Percentiles rank a stretch among this genome's conserved stretches.
Conservation (phyloP, 2,113 vertebrate genomes). For the Gallinago undulata region DNA sequence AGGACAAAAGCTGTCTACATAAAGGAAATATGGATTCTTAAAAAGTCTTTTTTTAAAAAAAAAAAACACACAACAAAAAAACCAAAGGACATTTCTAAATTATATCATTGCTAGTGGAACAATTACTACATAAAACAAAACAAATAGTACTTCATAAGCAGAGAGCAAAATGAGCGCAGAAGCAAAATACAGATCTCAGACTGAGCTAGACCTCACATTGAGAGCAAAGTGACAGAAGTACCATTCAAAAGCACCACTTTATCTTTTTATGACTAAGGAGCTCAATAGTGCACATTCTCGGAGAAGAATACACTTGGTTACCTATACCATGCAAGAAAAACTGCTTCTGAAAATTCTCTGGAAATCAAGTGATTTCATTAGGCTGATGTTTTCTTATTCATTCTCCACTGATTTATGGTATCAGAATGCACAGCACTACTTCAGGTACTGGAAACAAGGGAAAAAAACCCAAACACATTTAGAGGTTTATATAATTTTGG, state of each 20-base stretch:
- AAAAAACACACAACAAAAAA: not conserved
- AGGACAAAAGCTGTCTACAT: not conserved
- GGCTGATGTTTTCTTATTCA: not conserved
- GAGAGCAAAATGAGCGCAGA: not conserved
- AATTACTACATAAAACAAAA: not conserved
- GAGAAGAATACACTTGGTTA: not conserved
- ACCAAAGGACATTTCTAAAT: not conserved
- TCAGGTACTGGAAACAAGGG: not conserved
- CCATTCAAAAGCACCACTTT: not conserved
- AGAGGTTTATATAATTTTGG: not conserved
- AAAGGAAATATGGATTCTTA: not conserved
- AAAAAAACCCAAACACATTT: not conserved
- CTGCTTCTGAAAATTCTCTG: not conserved
- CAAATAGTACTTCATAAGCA: not conserved
- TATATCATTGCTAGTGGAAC: not conserved
- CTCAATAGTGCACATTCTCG: not conserved
- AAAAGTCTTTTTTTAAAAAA: not conserved
- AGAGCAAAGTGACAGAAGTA: slow-evolving; percentile 11
- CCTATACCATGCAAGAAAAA: not conserved
- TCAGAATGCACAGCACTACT: not conserved
- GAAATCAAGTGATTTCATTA: not conserved
- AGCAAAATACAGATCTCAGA: not conserved
- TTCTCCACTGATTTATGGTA: not conserved
- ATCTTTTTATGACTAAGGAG: not conserved
- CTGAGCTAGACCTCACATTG: not conserved